Percentiles rank a stretch among this genome's conserved stretches.
These are phyloP conservation scores for Cyphomyrus plagiostoma DNA, from an alignment of 2,113 vertebrate genomes.

Conservation along the genomic window DNA sequence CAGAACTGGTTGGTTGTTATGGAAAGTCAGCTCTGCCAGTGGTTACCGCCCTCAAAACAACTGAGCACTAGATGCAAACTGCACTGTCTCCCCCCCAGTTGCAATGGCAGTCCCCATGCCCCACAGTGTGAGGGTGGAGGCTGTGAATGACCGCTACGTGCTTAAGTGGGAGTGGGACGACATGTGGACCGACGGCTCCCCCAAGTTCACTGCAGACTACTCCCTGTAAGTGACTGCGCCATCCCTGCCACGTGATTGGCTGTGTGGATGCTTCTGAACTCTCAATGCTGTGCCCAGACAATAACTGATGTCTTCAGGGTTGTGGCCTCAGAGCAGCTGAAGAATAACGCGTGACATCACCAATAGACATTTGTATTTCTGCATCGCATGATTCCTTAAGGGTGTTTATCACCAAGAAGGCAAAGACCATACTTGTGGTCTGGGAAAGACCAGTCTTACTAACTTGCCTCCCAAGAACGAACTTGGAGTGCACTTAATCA, in stretches of 20 bases:
- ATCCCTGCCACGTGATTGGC: background rate
- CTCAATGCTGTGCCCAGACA: background rate
- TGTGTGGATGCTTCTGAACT: background rate
- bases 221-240: background rate
- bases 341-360: background rate
- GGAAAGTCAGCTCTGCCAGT: background rate
- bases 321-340: background rate
- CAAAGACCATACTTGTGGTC: background rate
- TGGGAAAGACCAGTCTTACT: background rate
- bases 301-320: background rate
- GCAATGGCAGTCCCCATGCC: background rate
- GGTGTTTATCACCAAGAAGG: background rate
- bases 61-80: background rate
- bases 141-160: slow-evolving; percentile 15
- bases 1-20: background rate
- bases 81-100: background rate
- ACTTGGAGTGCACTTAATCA: background rate
- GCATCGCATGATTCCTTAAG: background rate
- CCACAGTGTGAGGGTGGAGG: slow-evolving; percentile 8
- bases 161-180: slow-evolving; percentile 16
- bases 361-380: background rate
- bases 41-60: background rate
- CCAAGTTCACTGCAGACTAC: background rate
- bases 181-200: background rate
- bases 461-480: background rate